Conservation (phyloP, 2,113 vertebrate species). For the Chaetodon auriga region DNA sequence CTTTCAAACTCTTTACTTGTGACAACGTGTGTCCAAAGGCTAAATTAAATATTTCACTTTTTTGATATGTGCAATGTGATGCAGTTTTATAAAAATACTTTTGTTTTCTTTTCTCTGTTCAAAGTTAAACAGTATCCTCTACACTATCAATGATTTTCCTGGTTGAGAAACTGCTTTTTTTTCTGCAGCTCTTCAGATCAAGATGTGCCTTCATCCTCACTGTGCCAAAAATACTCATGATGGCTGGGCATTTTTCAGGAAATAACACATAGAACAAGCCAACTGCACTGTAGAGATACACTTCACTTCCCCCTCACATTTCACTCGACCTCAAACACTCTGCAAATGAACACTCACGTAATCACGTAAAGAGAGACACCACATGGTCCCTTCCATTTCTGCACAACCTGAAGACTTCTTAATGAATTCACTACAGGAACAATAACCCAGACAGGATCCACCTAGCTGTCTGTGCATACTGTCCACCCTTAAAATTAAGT, state of each 20-base stretch:
- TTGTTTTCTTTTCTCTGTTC: neutral
- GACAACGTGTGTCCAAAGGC: neutral
- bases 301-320: slow-evolving; percentile 38
- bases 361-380: slow-evolving; percentile 23
- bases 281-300: slow-evolving; percentile 45
- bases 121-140: slow-evolving; percentile 9
- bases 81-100: slow-evolving; percentile 11
- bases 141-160: slow-evolving; percentile 15
- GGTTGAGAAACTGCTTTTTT: slow-evolving; percentile 54
- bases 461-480: slow-evolving; percentile 13
- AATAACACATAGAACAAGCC: slow-evolving; percentile 17
- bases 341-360: slow-evolving; percentile 27
- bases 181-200: slow-evolving; percentile 50
- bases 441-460: slow-evolving; percentile 9
- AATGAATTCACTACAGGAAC: slow-evolving; percentile 12
- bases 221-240: slow-evolving; percentile 57
- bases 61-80: slow-evolving; percentile 28
- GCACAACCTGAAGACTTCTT: slow-evolving; percentile 20
- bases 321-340: slow-evolving; percentile 31
- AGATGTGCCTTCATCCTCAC: slow-evolving; percentile 38
- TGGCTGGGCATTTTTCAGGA: slow-evolving; percentile 16
- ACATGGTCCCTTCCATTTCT: slow-evolving; percentile 32
- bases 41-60: slow-evolving; percentile 14
- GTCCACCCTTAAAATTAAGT: neutral
- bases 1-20: slow-evolving; percentile 20